Conservation (phyloP, 2,797 vertebrate genomes). For the Podarcis siculus region DNA sequence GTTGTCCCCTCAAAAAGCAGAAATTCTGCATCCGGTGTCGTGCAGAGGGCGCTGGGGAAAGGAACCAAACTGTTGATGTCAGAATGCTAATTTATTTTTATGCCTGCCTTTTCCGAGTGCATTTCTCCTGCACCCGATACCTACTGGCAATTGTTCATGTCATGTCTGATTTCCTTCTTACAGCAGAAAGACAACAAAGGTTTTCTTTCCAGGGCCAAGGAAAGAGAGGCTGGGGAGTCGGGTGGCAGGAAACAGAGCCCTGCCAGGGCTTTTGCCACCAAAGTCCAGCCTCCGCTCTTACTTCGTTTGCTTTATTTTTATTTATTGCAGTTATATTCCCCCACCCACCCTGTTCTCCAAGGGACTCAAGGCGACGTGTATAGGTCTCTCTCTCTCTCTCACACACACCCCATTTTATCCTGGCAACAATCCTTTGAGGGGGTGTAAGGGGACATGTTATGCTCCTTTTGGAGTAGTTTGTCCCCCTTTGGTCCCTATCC, state of each 20-base stretch:
- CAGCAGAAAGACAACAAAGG: constrained; percentile 66
- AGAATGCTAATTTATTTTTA: constrained; percentile 54
- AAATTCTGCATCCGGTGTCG: background rate
- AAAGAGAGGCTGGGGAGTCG: constrained; percentile 61
- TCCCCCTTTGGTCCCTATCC: too few relatives aligned
- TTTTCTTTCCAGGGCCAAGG: constrained; percentile 58
- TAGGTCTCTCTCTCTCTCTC: too few relatives aligned
- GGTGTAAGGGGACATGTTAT: too few relatives aligned
- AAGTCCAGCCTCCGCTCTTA: constrained; percentile 68
- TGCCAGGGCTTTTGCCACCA: constrained; percentile 52
- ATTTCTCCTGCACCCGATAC: constrained; percentile 57
- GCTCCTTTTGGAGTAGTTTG: too few relatives aligned
- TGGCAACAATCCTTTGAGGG: too few relatives aligned
- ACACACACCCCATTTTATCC: too few relatives aligned
- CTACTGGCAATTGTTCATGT: constrained; percentile 73
- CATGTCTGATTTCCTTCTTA: constrained; percentile 77
- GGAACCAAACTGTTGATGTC: background rate
- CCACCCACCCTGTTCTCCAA: too few relatives aligned
- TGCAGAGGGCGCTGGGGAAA: background rate
- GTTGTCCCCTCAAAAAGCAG: background rate
- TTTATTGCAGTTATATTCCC: too few relatives aligned
- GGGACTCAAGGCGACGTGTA: too few relatives aligned
- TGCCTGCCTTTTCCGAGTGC: constrained; percentile 60
- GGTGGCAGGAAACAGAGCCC: constrained; percentile 74
- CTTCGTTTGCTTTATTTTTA: background rate